Evolutionary conservation across 2,113 vertebrate species (phyloP).

Genomic region (Odobenus rosmarus): DNA sequence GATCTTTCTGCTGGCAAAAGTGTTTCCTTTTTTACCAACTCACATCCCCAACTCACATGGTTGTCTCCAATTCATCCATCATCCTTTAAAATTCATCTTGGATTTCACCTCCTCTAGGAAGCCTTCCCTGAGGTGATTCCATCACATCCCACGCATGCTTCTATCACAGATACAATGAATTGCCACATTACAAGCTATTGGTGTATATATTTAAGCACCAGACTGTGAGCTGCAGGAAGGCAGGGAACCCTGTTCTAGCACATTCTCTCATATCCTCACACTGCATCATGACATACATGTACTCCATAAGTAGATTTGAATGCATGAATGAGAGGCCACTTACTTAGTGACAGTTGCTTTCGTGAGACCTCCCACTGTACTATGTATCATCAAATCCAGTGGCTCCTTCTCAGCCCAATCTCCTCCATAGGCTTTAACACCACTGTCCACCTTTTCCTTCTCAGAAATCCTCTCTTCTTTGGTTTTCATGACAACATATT

Average conservation of each 20-base stretch:
- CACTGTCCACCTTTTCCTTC: not conserved
- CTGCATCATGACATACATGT: not conserved
- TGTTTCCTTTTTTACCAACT: not conserved
- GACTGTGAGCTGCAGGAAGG: not conserved
- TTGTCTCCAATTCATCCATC: not conserved
- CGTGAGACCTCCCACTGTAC: not conserved
- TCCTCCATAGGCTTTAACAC: not conserved
- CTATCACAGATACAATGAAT: not conserved
- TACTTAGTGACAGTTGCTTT: not conserved
- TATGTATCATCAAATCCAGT: not conserved
- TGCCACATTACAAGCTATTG: not conserved
- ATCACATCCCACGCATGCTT: not conserved
- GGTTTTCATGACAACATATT: constrained; percentile 56
- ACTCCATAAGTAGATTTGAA: not conserved
- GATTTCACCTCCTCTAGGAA: not conserved
- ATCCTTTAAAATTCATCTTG: not conserved
- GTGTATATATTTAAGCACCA: not conserved
- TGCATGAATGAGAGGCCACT: not conserved
- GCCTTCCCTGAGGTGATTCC: not conserved
- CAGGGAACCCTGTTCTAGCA: not conserved
- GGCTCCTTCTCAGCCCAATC: not conserved
- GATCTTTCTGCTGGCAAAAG: not conserved
- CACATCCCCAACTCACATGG: not conserved
- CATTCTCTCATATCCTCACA: not conserved
- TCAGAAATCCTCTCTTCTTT: constrained; percentile 7